Evolutionary conservation across 2,113 vertebrate species (phyloP), one percentile per base, ranked within the genome.

Genomic region (Ophiodon elongatus): DNA sequence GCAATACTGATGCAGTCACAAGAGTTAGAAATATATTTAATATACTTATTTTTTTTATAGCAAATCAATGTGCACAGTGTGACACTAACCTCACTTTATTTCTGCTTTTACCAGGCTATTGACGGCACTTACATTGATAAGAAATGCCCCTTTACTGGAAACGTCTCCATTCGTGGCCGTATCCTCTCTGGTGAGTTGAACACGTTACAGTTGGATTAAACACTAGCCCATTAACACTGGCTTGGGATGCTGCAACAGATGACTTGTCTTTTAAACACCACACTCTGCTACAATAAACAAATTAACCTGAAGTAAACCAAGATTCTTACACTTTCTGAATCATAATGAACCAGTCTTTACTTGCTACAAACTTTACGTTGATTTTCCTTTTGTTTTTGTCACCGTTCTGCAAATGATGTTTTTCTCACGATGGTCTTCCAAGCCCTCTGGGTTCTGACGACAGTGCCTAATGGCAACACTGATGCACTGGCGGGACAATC

Each of bases 91-190:
- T 3, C 21, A 1, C 0, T 7, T 0, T 25, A 13, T 35, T 37
- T 70, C 1, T 29, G 23, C 25, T 57, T n/a, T 59, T 25, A 63
- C 1, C 87, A 98, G 97, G 98, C 97, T 62, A 99, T 98, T 2
- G 98, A 99, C 1, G 98, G 98, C 76, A 98, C 97, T 83, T 99
- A 99, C 90, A 99, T 99, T 54, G 98, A 99, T 92, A 99, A 99
- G 91, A 99, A 99, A 94, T 99, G 98, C 72, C 98, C 98, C 9
- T 99, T 99, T 91, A 98, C 98, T 0, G 98, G 98, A 3, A 97
- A 99, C 0, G 98, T 99, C 33, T 98, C 97, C 60, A 99, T 99
- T 85, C 95, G 98, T 37, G 98, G 98, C 19, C 96, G 98, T 1
- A 99, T 99, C 76, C 95, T 99, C n/a, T 99, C 98, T 6, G 98